These are phyloP conservation scores for Phalera bucephala DNA, from an alignment of 2,888 invertebrate genomes.

Conservation along the genomic window DNA sequence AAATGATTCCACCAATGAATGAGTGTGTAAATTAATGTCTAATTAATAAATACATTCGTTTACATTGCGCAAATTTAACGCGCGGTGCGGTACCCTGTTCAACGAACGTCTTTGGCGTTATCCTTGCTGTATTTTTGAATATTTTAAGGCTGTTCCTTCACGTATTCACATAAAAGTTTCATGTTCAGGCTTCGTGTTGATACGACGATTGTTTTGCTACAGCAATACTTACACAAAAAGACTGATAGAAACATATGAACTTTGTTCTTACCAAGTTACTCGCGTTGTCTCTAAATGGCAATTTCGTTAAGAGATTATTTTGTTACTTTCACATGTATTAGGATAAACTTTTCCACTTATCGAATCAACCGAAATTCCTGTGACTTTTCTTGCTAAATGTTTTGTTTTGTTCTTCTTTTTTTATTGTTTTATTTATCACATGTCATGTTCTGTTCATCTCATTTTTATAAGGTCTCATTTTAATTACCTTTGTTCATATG, in stretches of 20 bases:
- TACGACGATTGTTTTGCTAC: conserved; percentile 6
- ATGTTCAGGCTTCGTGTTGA: not conserved
- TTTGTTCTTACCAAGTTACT: conserved; percentile 17
- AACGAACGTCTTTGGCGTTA: too few species aligned
- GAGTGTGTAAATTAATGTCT: too few species aligned
- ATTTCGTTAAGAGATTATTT: conserved; percentile 10
- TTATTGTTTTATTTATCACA: too few species aligned
- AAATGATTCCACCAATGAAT: too few species aligned
- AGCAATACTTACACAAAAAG: conserved; percentile 16
- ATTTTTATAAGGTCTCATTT: too few species aligned
- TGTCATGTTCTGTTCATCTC: too few species aligned
- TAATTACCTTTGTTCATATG: too few species aligned
- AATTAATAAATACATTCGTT: too few species aligned
- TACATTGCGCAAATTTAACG: too few species aligned
- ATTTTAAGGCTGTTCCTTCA: too few species aligned
- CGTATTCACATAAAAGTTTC: not conserved
- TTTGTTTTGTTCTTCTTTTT: not conserved
- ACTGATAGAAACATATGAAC: conserved; percentile 18
- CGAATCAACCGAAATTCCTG: not conserved
- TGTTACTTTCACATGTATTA: not conserved
- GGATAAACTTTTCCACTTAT: not conserved
- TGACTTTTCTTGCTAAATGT: not conserved
- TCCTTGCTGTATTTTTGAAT: too few species aligned
- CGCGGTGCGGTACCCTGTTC: too few species aligned
- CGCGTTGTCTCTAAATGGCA: conserved; percentile 13